Evolutionary conservation across 2,113 vertebrate species (phyloP), one percentile per base, ranked within the genome.

Genomic region (Uria aalge): DNA sequence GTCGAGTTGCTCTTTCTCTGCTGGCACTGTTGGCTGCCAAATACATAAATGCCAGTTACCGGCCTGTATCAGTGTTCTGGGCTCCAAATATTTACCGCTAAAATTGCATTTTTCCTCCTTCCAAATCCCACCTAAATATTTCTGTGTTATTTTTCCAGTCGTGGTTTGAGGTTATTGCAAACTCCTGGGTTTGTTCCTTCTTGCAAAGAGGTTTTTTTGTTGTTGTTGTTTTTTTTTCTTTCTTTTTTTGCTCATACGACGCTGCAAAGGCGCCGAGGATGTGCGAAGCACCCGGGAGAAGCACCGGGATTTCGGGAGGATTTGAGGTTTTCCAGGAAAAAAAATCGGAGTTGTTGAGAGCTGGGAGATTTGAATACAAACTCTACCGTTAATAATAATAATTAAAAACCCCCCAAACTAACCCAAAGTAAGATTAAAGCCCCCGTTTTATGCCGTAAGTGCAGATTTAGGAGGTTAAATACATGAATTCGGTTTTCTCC

Each of bases 401-500:
- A 40, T 40, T 40, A 40, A 40, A 40, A 40, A 10, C 9, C 9
- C 40, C 40, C 40, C 40, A 11, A 52, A 15, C 48, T 16, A 52
- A 62, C 11, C 2, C 8, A 17, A 52, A 47, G 23, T 6, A 15
- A 55, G 19, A 11, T 52, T 30, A 26, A 36, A 67, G 1, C 5
- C 12, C 12, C 15, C 2, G 12, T 2, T 77, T 77, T 27, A 16
- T 9, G 57, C 41, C 15, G 0, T 3, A 22, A 24, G 19, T 6
- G 47, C 8, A 8, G 6, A 56, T 62, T 64, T 60, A 12, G 50
- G 56, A 45, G 52, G 36, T 4, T 20, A 11, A 69, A 76, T 1
- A 9, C 34, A 23, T 4, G 2, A 17, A 47, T 29, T 48, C 2
- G 1, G 30, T 56, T 74, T 22, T 24, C 4, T 0, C 40, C 16